Percentiles rank a stretch among this genome's conserved stretches.
Evolutionary conservation across 1,140 invertebrate genomes (phyloP).

Genomic region (Megalopta genalis): DNA sequence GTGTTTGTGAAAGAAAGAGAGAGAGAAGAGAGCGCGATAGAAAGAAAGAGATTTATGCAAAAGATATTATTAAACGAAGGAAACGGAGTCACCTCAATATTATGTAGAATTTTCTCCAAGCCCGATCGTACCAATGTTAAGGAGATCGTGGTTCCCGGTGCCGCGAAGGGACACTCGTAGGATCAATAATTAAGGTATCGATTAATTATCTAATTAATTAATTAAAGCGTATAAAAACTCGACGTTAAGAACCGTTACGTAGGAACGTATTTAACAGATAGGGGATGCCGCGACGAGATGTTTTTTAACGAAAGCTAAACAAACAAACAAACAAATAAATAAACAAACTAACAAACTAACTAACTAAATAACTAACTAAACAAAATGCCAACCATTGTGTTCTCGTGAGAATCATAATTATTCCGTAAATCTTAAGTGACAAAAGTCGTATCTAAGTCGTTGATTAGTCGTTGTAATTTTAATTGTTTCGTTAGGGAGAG

Average conservation of each 20-base stretch:
- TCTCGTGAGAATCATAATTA: constrained; percentile 73
- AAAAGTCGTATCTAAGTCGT: constrained; percentile 69
- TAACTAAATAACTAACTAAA: neutral
- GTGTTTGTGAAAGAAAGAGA: constrained; percentile 55
- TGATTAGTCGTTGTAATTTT: constrained; percentile 71
- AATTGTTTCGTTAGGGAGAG: constrained; percentile 63
- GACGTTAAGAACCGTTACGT: constrained; percentile 67
- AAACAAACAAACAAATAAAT: constrained; percentile 57
- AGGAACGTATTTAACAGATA: constrained; percentile 65
- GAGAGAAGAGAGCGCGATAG: constrained; percentile 46
- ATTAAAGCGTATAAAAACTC: constrained; percentile 64
- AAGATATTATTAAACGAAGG: constrained; percentile 32
- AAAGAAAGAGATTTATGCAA: constrained; percentile 50
- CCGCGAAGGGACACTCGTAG: constrained; percentile 38
- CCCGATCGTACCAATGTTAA: constrained; percentile 23
- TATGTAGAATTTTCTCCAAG: constrained; percentile 51
- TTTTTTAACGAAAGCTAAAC: constrained; percentile 64
- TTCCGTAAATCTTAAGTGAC: constrained; percentile 67
- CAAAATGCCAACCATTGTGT: constrained; percentile 75
- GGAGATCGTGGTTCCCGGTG: neutral
- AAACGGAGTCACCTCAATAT: constrained; percentile 66
- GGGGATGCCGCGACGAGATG: constrained; percentile 48
- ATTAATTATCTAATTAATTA: constrained; percentile 71
- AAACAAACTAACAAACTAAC: constrained; percentile 58
- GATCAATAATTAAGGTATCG: constrained; percentile 68